phyloP scores from a whole-genome alignment of 2,797 vertebrate species.

The Masticophis lateralis region DNA sequence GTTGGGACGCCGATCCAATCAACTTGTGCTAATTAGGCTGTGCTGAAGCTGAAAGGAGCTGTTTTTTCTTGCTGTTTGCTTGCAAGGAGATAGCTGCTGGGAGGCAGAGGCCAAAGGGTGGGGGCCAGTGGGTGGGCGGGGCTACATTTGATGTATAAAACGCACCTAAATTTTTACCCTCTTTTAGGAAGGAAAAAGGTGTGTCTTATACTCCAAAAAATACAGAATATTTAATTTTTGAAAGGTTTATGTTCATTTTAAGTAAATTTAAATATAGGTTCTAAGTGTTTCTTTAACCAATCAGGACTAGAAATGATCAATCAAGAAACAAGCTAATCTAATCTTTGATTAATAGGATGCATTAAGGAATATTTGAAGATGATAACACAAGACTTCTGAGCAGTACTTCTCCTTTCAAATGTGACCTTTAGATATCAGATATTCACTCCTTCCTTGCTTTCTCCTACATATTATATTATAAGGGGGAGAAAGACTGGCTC shows the following conservation, averaged over 20 bases:
- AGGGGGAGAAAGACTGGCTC: not conserved
- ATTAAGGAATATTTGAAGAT: not conserved
- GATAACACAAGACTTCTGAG: not conserved
- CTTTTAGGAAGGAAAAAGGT: too few relatives aligned
- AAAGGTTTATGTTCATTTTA: not conserved
- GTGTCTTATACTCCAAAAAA: too few relatives aligned
- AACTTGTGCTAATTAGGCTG: too few relatives aligned
- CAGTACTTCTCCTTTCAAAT: not conserved
- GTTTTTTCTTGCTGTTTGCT: too few relatives aligned
- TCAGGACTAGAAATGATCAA: not conserved
- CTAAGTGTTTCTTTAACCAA: not conserved
- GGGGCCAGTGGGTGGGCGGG: too few relatives aligned
- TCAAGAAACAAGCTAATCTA: not conserved
- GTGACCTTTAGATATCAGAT: not conserved
- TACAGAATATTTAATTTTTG: not conserved
- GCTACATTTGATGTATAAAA: too few relatives aligned
- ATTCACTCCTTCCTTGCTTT: not conserved
- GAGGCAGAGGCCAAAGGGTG: too few relatives aligned
- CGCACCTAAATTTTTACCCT: too few relatives aligned
- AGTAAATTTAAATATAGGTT: not conserved
- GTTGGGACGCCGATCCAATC: too few relatives aligned
- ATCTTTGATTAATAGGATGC: not conserved
- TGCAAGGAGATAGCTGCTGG: too few relatives aligned
- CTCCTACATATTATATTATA: not conserved
- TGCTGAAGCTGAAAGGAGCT: too few relatives aligned